A percentile compares a stretch with the other conserved stretches of the same genome.
Conservation (phyloP, 2,888 invertebrate genomes). For the Plagodis pulveraria region DNA sequence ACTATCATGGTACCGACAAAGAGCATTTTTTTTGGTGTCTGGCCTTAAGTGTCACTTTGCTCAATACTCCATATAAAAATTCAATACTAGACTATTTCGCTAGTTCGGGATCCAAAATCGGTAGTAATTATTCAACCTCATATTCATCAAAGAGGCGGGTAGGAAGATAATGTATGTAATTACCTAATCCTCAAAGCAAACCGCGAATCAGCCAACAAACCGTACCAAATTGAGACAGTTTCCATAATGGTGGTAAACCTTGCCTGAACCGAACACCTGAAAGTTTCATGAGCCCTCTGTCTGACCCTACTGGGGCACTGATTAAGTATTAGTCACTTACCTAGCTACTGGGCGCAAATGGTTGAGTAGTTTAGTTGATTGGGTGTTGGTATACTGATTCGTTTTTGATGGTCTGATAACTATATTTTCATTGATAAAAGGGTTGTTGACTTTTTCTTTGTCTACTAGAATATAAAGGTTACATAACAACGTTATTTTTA, state of each 20-base stretch:
- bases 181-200: background rate
- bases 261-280: slow-evolving; percentile 2
- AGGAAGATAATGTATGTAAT: no score
- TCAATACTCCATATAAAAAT: no score
- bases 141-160: no score
- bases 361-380: slow-evolving; percentile 11
- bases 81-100: no score
- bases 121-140: no score
- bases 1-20: no score
- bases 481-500: no score
- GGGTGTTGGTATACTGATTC: background rate
- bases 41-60: background rate
- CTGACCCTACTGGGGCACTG: slow-evolving; percentile 1
- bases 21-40: background rate
- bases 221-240: slow-evolving; percentile 16
- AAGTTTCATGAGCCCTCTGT: slow-evolving; percentile 13
- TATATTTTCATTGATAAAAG: no score
- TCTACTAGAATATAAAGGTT: no score
- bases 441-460: background rate
- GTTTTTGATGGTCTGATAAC: no score
- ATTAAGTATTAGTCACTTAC: background rate
- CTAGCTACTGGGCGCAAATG: background rate
- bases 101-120: no score
- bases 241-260: slow-evolving; percentile 2
- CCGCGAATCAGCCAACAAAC: background rate